Percentiles rank a stretch among this genome's conserved stretches.
phyloP scores from a whole-genome alignment of 1,140 invertebrate genomes.

The Megalonaias nervosa region DNA sequence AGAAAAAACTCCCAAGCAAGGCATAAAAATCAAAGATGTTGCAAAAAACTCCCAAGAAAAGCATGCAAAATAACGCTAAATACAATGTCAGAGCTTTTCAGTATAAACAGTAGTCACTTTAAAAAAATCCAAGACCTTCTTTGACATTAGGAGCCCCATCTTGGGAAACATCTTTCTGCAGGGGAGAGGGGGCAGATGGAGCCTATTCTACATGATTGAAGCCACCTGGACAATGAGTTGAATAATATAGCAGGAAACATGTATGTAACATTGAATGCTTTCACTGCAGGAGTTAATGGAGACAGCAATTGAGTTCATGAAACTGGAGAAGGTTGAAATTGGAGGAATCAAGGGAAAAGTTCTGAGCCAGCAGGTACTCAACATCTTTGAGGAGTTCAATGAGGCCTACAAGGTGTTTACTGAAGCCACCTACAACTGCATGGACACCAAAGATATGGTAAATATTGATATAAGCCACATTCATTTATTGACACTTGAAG shows the following conservation, averaged over 20 bases:
- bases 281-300: slow-evolving; percentile 87
- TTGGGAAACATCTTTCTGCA: not conserved
- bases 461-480: slow-evolving; percentile 25
- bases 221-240: not conserved
- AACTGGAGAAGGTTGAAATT: slow-evolving; percentile 95
- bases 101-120: not conserved
- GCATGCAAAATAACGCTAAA: no score
- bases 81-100: not conserved
- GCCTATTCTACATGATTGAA: not conserved
- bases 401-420: slow-evolving; percentile 89
- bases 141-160: not conserved
- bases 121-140: not conserved
- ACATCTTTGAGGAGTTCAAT: slow-evolving; percentile 91
- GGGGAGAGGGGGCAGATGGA: no score
- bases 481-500: not conserved
- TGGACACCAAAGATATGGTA: slow-evolving; percentile 88
- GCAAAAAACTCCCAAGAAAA: no score
- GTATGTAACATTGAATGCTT: not conserved
- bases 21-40: no score
- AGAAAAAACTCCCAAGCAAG: no score
- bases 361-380: slow-evolving; percentile 79
- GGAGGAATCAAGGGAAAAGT: slow-evolving; percentile 89
- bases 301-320: slow-evolving; percentile 93
- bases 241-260: not conserved
- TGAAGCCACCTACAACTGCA: slow-evolving; percentile 84